A percentile compares a stretch with the other conserved stretches of the same genome.
Conservation (phyloP, 2,113 vertebrate species). For the Boleophthalmus pectinirostris region DNA sequence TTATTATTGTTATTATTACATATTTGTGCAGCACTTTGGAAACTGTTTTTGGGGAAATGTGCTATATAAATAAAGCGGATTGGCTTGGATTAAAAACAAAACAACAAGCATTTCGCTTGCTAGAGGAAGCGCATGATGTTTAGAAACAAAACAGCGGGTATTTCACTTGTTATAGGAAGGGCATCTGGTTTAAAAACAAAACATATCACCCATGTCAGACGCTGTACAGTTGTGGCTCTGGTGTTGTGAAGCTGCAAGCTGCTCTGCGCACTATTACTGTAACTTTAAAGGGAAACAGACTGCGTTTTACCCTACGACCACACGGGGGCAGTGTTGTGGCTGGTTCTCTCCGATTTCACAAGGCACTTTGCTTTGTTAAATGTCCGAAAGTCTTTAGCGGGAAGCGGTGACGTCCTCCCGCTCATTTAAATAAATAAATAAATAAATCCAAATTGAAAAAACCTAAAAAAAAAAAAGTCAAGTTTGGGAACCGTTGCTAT, state of each 20-base stretch:
- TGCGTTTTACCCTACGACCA: not conserved
- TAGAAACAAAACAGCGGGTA: too few species aligned
- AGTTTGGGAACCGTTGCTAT: constrained; percentile 78
- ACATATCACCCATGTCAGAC: too few species aligned
- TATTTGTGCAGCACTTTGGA: too few species aligned
- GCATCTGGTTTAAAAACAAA: too few species aligned
- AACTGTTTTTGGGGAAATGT: too few species aligned
- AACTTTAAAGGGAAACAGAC: constrained; percentile 1
- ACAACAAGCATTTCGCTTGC: too few species aligned
- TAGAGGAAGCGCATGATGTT: too few species aligned
- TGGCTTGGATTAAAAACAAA: too few species aligned
- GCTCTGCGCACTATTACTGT: not conserved
- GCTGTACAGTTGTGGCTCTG: too few species aligned
- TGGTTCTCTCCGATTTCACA: constrained; percentile 34
- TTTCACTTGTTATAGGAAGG: too few species aligned
- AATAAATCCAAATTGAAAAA: constrained; percentile 42
- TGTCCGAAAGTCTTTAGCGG: constrained; percentile 21
- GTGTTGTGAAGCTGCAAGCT: not conserved
- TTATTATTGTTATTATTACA: too few species aligned
- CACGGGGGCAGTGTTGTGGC: not conserved
- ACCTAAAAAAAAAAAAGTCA: constrained; percentile 32
- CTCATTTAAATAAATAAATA: constrained; percentile 12
- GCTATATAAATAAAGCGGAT: too few species aligned
- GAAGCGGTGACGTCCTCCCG: not conserved
- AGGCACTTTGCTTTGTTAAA: constrained; percentile 70